Evolutionary conservation across 2,113 vertebrate genomes (phyloP), one percentile per base, ranked within the genome.

Genomic region (Castor canadensis): DNA sequence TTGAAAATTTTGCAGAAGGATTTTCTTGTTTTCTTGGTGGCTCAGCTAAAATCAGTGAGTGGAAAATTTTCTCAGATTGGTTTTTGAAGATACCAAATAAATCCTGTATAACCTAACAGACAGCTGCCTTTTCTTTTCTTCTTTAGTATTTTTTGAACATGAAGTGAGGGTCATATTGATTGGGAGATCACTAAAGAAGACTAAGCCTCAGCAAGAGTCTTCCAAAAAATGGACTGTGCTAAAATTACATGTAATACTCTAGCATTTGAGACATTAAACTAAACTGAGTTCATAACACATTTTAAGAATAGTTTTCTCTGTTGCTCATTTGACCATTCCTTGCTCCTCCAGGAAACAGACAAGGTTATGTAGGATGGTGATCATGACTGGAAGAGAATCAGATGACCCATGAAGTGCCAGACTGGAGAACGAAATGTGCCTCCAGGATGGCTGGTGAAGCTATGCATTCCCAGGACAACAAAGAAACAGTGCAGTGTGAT

Each of bases 41-140:
- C 98, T 98, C 98, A 98, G 98, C 97, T 98, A 98, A 99, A 99
- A 98, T 98, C 99, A 99, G 98, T 98, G 98, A 99, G 98, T 99
- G 99, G 99, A 99, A 99, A 99, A 99, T 99, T 99, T 98, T 98
- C 98, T 98, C 98, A 98, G 98, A 99, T 99, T 99, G 99, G 98
- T 99, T 99, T 98, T 98, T 99, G 98, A 99, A 98, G 98, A 98
- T 98, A 97, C 98, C 98, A 99, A 98, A 99, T 98, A 98, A 99
- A 99, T 99, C 99, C 98, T 98, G 98, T 98, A 97, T 98, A 98
- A 98, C 98, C 97, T 98, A 98, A 98, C 98, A 98, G 98, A 98
- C 98, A 97, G 98, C 98, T 98, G 98, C 94, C 98, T 91, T 98
- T 97, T 98, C 96, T 85, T 97, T 97, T 97, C 98, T 97, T 97